Evolutionary conservation across 2,797 vertebrate species (phyloP).

Genomic region (Chaetophractus vellerosus): DNA sequence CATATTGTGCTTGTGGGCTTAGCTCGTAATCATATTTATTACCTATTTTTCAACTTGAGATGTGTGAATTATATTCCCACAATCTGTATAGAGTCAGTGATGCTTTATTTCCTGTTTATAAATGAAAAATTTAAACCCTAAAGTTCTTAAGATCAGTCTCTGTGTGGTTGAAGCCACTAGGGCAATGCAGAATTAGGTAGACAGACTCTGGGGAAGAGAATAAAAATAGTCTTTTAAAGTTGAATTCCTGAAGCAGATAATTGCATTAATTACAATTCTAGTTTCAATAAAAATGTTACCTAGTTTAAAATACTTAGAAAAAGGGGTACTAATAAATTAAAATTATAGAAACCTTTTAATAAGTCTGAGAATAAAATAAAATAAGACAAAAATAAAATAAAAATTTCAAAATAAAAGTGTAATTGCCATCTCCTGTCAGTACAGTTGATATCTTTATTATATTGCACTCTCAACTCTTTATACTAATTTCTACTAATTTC

Average conservation of each 20-base stretch:
- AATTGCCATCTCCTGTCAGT: background rate
- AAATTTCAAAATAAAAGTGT: background rate
- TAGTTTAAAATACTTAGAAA: conserved; percentile 44
- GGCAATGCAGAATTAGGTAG: background rate
- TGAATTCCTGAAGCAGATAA: conserved; percentile 38
- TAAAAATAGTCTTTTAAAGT: conserved; percentile 30
- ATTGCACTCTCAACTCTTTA: background rate
- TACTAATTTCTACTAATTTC: background rate
- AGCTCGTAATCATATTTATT: conserved; percentile 66
- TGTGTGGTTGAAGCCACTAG: background rate
- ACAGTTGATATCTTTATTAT: background rate
- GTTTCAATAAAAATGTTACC: conserved; percentile 31
- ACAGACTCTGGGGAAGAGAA: conserved; percentile 32
- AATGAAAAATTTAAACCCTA: conserved; percentile 25
- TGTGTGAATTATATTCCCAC: conserved; percentile 21
- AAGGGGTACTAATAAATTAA: background rate
- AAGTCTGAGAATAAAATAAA: background rate
- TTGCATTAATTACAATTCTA: conserved; percentile 5
- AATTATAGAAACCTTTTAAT: background rate
- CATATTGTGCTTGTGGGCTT: background rate
- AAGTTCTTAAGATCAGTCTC: background rate
- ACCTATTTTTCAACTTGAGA: conserved; percentile 41
- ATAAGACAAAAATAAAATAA: no score
- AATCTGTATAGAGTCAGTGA: conserved; percentile 5
- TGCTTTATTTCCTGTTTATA: conserved; percentile 45